phyloP scores from a whole-genome alignment of 2,888 invertebrate species.

The Micoletzkya japonica region DNA sequence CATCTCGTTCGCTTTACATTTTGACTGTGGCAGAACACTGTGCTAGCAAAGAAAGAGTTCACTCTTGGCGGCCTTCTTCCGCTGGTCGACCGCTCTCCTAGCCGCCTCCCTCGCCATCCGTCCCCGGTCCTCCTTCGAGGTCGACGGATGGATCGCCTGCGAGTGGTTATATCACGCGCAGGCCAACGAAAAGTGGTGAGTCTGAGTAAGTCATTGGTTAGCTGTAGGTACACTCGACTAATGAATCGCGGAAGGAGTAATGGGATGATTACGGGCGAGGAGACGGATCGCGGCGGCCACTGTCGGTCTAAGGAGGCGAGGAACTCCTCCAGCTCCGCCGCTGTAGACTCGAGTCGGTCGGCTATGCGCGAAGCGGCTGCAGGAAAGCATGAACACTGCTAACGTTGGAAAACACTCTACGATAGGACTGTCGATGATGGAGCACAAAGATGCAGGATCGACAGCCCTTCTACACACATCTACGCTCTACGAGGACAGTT shows the following conservation, averaged over 20 bases:
- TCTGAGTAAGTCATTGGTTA: no score
- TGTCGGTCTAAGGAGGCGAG: conserved; percentile 39
- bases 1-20: no score
- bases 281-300: neutral
- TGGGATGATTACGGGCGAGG: conserved; percentile 17
- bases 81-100: conserved; percentile 9
- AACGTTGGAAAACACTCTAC: no score
- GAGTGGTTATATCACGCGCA: no score
- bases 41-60: conserved; percentile 7
- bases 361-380: conserved; percentile 39
- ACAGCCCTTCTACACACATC: no score
- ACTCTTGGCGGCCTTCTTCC: conserved; percentile 9
- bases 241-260: neutral
- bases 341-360: conserved; percentile 46
- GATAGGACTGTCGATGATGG: neutral
- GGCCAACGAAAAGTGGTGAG: neutral
- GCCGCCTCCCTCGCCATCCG: neutral
- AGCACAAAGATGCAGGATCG: neutral
- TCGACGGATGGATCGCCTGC: conserved; percentile 1
- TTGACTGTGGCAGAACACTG: no score
- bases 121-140: conserved; percentile 1
- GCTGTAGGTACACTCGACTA: no score
- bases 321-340: conserved; percentile 43
- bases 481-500: neutral
- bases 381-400: no score